phyloP scores from a whole-genome alignment of 1,140 invertebrate genomes.

The Dysdera silvatica region DNA sequence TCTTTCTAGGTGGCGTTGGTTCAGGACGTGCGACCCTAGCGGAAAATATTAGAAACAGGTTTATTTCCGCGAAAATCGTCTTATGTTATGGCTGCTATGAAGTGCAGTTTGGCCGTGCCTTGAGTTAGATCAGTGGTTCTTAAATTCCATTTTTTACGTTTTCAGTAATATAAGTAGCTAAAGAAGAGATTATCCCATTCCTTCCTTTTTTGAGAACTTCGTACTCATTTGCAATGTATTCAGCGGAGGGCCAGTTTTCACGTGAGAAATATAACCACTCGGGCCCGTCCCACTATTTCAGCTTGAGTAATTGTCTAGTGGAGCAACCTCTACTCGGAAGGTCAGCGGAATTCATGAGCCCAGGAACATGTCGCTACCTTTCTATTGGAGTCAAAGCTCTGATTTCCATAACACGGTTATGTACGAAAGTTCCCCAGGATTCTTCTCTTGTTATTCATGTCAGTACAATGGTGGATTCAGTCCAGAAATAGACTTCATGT shows the following conservation, averaged over 20 bases:
- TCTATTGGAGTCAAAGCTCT: background rate
- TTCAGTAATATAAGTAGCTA: no score
- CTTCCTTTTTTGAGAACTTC: background rate
- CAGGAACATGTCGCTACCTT: background rate
- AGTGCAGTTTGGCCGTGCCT: no score
- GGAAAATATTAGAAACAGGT: no score
- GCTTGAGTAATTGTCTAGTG: background rate
- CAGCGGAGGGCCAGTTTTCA: background rate
- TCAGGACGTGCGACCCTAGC: no score
- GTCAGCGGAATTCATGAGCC: background rate
- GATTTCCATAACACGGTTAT: no score
- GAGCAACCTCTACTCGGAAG: background rate
- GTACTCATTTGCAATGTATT: background rate
- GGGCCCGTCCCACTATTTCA: constrained; percentile 1
- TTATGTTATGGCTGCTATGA: no score
- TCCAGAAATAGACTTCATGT: background rate
- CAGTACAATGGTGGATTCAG: background rate
- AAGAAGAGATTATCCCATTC: background rate
- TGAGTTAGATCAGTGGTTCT: no score
- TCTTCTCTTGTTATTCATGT: no score
- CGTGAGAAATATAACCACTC: background rate
- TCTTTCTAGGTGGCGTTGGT: no score
- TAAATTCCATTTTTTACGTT: no score
- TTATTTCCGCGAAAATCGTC: no score
- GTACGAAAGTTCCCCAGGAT: no score